Conservation (phyloP, 2,888 invertebrate genomes). For the Oxyteleia sp. region DNA sequence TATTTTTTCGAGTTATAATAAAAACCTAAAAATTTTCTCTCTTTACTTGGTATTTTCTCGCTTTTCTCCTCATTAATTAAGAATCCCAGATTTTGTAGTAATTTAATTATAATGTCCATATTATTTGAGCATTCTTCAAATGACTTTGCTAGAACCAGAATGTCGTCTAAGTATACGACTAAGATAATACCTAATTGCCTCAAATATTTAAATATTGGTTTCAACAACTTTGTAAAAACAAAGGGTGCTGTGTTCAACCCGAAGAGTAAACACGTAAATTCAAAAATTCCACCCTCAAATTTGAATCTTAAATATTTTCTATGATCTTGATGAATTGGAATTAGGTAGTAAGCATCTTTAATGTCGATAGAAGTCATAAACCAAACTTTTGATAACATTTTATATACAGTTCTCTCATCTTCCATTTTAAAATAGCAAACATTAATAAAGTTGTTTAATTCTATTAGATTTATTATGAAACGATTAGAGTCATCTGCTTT, state of each 20-base stretch:
- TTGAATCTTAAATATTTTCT: slow-evolving; percentile 12
- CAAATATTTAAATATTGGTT: neutral
- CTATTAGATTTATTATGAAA: too few species aligned
- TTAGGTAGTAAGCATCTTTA: slow-evolving; percentile 13
- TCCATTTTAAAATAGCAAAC: too few species aligned
- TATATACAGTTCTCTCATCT: slow-evolving; percentile 35
- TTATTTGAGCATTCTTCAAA: neutral
- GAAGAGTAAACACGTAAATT: slow-evolving; percentile 14
- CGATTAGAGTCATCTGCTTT: too few species aligned
- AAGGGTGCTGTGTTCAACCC: too few species aligned
- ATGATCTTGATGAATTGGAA: slow-evolving; percentile 5
- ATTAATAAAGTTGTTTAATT: too few species aligned
- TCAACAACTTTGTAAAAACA: too few species aligned
- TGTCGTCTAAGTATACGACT: neutral
- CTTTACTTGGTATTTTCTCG: neutral
- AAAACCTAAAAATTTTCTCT: neutral
- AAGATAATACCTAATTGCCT: neutral
- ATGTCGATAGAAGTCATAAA: slow-evolving; percentile 49
- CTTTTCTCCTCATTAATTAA: neutral
- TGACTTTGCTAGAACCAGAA: neutral
- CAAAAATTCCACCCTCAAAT: neutral
- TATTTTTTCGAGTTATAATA: neutral
- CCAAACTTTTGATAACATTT: slow-evolving; percentile 28
- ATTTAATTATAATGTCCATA: too few species aligned
- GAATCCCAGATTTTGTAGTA: too few species aligned